Conservation (phyloP, 2,797 vertebrate species). For the Tapera naevia region DNA sequence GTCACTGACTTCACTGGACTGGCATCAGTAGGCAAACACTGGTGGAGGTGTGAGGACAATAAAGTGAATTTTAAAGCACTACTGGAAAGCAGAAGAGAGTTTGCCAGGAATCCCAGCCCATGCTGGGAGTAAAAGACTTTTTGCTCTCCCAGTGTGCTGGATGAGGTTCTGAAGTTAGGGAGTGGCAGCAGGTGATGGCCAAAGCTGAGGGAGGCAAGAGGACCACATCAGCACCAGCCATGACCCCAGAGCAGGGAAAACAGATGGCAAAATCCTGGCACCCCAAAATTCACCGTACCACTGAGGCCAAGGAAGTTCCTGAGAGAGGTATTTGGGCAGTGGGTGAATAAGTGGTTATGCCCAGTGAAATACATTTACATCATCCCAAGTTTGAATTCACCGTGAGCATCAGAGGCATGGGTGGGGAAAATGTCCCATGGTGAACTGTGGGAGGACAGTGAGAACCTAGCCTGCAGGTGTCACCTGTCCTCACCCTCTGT, state of each 20-base stretch:
- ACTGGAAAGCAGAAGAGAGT: background rate
- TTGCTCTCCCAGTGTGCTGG: background rate
- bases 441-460: background rate
- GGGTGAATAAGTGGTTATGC: background rate
- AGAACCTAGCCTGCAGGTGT: background rate
- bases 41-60: background rate
- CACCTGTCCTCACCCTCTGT: background rate
- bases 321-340: background rate
- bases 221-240: fast-evolving
- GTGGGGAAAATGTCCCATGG: background rate
- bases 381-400: background rate
- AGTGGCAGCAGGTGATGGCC: background rate
- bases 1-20: background rate
- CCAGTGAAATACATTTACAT: background rate
- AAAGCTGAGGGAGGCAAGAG: background rate
- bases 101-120: background rate
- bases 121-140: background rate
- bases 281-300: background rate
- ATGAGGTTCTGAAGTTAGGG: background rate
- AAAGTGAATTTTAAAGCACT: background rate
- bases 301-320: background rate
- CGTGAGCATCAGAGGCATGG: background rate
- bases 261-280: background rate
- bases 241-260: background rate
- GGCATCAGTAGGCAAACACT: background rate